A percentile compares a stretch with the other conserved stretches of the same genome.
Conservation (phyloP, 2,888 invertebrate species). For the Trilocha varians region DNA sequence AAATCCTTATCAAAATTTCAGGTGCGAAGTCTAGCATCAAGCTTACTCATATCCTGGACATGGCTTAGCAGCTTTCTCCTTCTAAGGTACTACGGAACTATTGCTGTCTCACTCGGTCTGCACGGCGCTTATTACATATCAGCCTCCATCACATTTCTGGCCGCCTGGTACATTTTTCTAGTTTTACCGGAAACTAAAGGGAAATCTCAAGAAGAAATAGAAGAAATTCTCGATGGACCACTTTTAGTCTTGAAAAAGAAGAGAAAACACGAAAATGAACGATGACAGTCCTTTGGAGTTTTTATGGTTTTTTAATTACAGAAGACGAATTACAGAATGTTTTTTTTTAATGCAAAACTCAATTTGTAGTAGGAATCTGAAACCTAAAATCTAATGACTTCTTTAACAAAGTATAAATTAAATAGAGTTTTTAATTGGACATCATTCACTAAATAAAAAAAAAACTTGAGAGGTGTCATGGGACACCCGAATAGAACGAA, state of each 20-base stretch:
- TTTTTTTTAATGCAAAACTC: no score
- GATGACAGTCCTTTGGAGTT: slow-evolving; percentile 40
- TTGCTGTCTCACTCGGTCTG: slow-evolving; percentile 48
- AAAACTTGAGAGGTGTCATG: no score
- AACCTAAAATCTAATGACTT: no score
- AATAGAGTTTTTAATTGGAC: no score
- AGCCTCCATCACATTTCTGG: slow-evolving; percentile 49
- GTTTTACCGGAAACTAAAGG: slow-evolving; percentile 55
- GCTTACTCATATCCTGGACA: slow-evolving; percentile 60
- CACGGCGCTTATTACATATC: slow-evolving; percentile 59
- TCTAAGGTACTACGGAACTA: slow-evolving; percentile 55
- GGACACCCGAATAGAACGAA: no score
- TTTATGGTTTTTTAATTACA: slow-evolving; percentile 22
- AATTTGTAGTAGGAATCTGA: no score
- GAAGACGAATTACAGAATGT: no score
- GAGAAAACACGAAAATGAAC: slow-evolving; percentile 30
- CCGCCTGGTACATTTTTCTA: slow-evolving; percentile 43
- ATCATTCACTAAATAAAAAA: no score
- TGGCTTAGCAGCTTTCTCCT: slow-evolving; percentile 60
- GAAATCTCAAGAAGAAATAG: slow-evolving; percentile 47
- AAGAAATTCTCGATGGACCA: slow-evolving; percentile 44
- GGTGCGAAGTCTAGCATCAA: slow-evolving; percentile 60
- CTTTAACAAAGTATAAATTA: no score
- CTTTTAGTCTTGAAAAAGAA: slow-evolving; percentile 25
- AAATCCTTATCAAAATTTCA: slow-evolving; percentile 17